Evolutionary conservation across 2,797 vertebrate species (phyloP).

Genomic region (Xenentodon cancila): DNA sequence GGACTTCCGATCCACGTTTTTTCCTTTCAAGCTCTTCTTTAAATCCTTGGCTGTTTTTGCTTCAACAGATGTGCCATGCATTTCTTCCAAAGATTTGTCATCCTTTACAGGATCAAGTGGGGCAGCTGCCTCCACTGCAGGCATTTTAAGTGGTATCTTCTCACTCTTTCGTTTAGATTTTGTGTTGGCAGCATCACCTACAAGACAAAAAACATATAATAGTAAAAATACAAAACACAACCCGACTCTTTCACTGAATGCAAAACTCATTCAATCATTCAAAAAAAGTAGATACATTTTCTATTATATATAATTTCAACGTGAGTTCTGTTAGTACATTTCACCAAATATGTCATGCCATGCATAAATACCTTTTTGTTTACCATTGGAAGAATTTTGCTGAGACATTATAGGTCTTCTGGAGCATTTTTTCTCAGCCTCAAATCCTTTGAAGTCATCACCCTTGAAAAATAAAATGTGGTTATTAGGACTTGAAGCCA

Average conservation of each 20-base stretch:
- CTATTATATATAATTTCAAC: background rate
- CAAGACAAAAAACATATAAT: slow-evolving; percentile 15
- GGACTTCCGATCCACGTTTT: slow-evolving; percentile 70
- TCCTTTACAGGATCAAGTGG: slow-evolving; percentile 63
- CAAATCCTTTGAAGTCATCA: slow-evolving; percentile 90
- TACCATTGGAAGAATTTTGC: slow-evolving; percentile 85
- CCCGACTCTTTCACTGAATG: background rate
- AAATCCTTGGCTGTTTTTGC: slow-evolving; percentile 70
- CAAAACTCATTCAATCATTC: no score
- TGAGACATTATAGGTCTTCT: slow-evolving; percentile 77
- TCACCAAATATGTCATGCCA: background rate
- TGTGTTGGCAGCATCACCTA: slow-evolving; percentile 72
- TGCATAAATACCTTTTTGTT: slow-evolving; percentile 46
- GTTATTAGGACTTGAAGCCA: slow-evolving; percentile 28
- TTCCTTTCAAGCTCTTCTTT: slow-evolving; percentile 73
- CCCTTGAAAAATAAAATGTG: slow-evolving; percentile 76
- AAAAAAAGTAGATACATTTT: background rate
- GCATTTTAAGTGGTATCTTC: slow-evolving; percentile 69
- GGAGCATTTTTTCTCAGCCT: slow-evolving; percentile 81
- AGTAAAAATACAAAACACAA: no score
- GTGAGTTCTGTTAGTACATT: background rate
- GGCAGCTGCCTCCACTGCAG: slow-evolving; percentile 73
- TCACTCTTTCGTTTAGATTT: slow-evolving; percentile 76
- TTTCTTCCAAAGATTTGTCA: slow-evolving; percentile 72
- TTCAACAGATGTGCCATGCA: slow-evolving; percentile 59